phyloP scores from a whole-genome alignment of 2,113 vertebrate species.

The Xenopus tropicalis region DNA sequence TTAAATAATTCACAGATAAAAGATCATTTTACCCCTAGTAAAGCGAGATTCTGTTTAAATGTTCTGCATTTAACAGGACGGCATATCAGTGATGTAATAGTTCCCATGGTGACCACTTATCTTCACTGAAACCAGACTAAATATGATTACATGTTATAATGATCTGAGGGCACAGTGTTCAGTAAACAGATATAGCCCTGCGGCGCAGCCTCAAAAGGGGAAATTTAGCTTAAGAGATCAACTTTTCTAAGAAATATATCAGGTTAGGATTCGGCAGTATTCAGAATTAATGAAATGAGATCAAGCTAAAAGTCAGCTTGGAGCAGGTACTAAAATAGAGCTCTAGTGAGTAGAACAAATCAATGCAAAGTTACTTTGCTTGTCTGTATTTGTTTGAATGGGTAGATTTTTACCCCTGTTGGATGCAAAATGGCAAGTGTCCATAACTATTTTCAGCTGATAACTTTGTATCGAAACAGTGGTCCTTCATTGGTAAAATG shows the following conservation, averaged over 20 bases:
- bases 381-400: too few species aligned
- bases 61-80: constrained; percentile 17
- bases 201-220: constrained; percentile 18
- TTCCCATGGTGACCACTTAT: constrained; percentile 38
- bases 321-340: not conserved
- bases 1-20: constrained; percentile 22
- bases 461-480: too few species aligned
- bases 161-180: constrained; percentile 37
- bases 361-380: too few species aligned
- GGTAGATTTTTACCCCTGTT: too few species aligned
- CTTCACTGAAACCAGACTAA: constrained; percentile 43
- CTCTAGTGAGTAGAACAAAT: too few species aligned
- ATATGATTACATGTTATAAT: constrained; percentile 42
- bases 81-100: constrained; percentile 33
- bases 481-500: too few species aligned
- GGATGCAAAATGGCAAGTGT: too few species aligned
- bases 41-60: constrained; percentile 14
- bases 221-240: constrained; percentile 30
- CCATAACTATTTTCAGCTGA: too few species aligned
- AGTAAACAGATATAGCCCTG: constrained; percentile 21
- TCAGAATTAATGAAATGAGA: constrained; percentile 3
- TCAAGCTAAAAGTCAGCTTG: not conserved
- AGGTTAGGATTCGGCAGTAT: constrained; percentile 1
- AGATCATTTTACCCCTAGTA: constrained; percentile 11
- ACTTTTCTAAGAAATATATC: constrained; percentile 29